These are phyloP conservation scores for Himalopsyche phryganea DNA, from an alignment of 1,140 invertebrate genomes.

Conservation along the genomic window DNA sequence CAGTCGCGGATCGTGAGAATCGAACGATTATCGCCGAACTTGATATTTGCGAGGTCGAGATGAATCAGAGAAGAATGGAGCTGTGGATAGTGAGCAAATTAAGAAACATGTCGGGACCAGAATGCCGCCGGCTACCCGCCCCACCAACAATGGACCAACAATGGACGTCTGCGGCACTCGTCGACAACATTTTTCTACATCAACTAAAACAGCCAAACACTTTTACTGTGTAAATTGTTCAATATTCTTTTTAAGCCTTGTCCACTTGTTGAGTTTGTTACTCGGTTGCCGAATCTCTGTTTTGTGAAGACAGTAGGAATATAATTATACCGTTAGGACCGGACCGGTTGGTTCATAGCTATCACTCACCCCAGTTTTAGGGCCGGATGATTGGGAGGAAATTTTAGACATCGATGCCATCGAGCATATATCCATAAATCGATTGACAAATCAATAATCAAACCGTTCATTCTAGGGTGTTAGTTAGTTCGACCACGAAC, in stretches of 20 bases:
- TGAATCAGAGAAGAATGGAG: constrained; percentile 24
- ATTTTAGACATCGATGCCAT: too few species aligned
- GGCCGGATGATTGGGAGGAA: too few species aligned
- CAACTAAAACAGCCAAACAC: neutral
- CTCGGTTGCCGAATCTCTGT: too few species aligned
- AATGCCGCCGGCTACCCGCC: constrained; percentile 1
- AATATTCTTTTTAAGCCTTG: neutral
- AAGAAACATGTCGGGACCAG: constrained; percentile 25
- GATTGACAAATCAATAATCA: too few species aligned
- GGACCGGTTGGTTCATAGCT: too few species aligned
- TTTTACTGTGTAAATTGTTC: neutral
- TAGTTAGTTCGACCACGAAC: too few species aligned
- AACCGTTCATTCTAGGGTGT: too few species aligned
- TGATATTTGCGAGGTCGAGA: constrained; percentile 2
- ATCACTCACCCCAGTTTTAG: too few species aligned
- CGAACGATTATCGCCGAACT: neutral
- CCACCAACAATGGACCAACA: neutral
- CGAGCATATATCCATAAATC: too few species aligned
- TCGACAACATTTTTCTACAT: neutral
- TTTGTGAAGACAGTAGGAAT: too few species aligned
- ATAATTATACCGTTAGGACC: too few species aligned
- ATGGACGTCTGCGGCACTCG: neutral
- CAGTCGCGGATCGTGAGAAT: neutral
- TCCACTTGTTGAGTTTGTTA: neutral
- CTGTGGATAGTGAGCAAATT: constrained; percentile 19